Evolutionary conservation across 1,140 invertebrate genomes (phyloP).

Genomic region (Apocrypta bakeri): DNA sequence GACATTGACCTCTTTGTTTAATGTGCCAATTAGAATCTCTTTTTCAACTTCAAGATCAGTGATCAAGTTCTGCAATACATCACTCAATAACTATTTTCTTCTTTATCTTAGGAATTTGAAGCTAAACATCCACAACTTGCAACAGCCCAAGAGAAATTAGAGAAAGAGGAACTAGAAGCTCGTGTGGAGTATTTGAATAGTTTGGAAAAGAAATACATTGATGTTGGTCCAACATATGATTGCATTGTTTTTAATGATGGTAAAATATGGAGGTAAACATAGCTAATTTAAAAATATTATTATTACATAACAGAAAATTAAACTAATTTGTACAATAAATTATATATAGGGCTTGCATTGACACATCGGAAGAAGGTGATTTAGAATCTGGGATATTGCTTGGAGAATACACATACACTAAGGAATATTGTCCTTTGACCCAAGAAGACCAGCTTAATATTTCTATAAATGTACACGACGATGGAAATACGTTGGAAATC

Average conservation of each 20-base stretch:
- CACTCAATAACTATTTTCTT: constrained; percentile 28
- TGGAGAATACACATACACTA: constrained; percentile 89
- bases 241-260: constrained; percentile 95
- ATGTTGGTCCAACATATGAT: constrained; percentile 93
- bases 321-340: neutral
- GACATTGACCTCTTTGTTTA: constrained; percentile 61
- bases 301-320: neutral
- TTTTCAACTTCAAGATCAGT: constrained; percentile 34
- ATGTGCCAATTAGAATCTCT: constrained; percentile 54
- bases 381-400: constrained; percentile 84
- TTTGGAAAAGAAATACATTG: constrained; percentile 92
- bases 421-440: constrained; percentile 86
- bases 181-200: constrained; percentile 87
- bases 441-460: constrained; percentile 89
- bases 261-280: constrained; percentile 81
- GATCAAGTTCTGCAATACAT: constrained; percentile 44
- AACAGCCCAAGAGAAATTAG: constrained; percentile 84
- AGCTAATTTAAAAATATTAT: constrained; percentile 43
- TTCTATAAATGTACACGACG: constrained; percentile 94
- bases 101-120: constrained; percentile 77
- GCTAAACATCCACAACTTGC: constrained; percentile 75
- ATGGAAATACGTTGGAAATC: constrained; percentile 94
- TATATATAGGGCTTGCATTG: constrained; percentile 84
- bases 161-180: constrained; percentile 92
- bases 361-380: constrained; percentile 89